Base-by-base conservation (phyloP, 2,797 vertebrate species). In the Crax fasciolata region DNA sequence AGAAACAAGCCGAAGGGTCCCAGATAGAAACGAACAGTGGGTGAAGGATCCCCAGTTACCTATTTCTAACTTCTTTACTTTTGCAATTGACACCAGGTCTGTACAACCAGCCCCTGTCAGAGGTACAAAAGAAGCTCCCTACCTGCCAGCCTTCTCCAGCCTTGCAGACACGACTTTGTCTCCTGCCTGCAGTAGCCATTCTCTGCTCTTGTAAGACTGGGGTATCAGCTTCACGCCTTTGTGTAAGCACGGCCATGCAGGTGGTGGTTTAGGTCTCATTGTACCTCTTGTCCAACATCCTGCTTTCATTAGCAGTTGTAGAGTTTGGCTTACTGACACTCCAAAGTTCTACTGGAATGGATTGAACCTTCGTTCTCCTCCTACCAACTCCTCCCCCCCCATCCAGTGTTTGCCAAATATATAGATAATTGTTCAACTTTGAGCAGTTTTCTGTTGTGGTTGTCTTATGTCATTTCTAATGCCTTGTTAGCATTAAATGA, bases 361-460 rank as follows among this genome's bases (percentile, higher is more conserved):
- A 63, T 65, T 28, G 78, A 87, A 65, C 23, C 2, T 39, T 19
- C 55, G 35, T 35, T 8, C 35, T 35, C 35, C 35, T 35, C 35
- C 35, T 7, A 35, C 35, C 35, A 35, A 55, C 66, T 63, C 59
- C 63, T 66, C 17, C 25, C 2, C 55, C 32, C 9, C 44, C 23
- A 23, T 8, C 15, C 8, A 27, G 51, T 1, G 12, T 89, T 77
- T 88, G n/a, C 24, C 32, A 77, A 51, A 35, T 80, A 38, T 32
- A 19, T 28, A 63, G n/a, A 48, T 93, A 68, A 24, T 70, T 54
- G 76, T 93, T 91, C 66, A 66, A 79, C 48, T 82, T 85, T 87
- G 41, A 39, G 27, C 27, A 28, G 11, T 84, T 67, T 79, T 63
- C 51, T 77, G 43, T 27, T 23, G 1, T 66, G 43, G 35, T 43